Percentiles rank a stretch among this genome's conserved stretches.
Conservation (phyloP, 2,888 invertebrate species). For the Agonum fuliginosum region DNA sequence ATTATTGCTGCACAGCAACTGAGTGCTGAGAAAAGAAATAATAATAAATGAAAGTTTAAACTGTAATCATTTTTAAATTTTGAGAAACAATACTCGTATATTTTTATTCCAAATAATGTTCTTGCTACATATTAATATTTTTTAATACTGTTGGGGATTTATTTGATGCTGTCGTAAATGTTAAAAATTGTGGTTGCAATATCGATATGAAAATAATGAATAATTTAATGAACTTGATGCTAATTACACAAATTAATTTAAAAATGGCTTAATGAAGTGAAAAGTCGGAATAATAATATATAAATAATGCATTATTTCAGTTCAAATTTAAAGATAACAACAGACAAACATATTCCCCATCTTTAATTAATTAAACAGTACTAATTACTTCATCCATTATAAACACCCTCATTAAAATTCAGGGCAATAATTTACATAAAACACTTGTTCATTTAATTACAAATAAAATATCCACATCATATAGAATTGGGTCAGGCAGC, state of each 20-base stretch:
- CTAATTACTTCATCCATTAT: constrained; percentile 43
- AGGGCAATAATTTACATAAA: constrained; percentile 37
- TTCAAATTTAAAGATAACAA: constrained; percentile 2
- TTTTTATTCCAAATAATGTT: too few relatives aligned
- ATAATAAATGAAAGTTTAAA: too few relatives aligned
- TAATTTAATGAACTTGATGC: neutral
- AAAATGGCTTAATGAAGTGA: neutral
- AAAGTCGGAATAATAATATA: neutral
- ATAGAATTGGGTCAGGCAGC: constrained; percentile 41
- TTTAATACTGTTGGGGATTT: too few relatives aligned
- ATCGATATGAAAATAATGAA: too few relatives aligned
- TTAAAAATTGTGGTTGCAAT: neutral
- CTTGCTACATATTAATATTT: too few relatives aligned
- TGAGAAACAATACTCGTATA: too few relatives aligned
- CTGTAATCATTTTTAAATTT: too few relatives aligned
- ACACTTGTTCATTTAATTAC: constrained; percentile 49
- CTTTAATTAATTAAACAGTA: constrained; percentile 43
- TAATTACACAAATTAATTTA: neutral
- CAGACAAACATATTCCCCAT: constrained; percentile 32
- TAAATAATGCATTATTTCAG: constrained; percentile 16
- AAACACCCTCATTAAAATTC: constrained; percentile 39
- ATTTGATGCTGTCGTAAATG: too few relatives aligned
- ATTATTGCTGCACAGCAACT: too few relatives aligned
- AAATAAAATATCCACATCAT: constrained; percentile 37
- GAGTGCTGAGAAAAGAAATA: too few relatives aligned